Conservation (phyloP, 2,888 invertebrate genomes). For the Folsomia manolachei region DNA sequence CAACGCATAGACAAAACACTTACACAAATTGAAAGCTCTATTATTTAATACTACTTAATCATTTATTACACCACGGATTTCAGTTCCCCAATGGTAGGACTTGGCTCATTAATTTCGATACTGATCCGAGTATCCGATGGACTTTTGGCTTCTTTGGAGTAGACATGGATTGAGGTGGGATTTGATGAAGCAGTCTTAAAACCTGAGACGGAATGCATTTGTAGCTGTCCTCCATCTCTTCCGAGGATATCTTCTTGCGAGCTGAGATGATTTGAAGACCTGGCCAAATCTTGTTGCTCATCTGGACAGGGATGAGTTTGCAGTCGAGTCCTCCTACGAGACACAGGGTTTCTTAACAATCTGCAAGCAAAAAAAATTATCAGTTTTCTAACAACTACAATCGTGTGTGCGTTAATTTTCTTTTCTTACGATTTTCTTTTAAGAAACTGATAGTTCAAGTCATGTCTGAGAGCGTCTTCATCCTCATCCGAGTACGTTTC, state of each 20-base stretch:
- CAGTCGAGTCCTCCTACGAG: conserved; percentile 41
- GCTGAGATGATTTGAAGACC: conserved; percentile 38
- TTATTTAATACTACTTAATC: no score
- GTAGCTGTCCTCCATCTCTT: neutral
- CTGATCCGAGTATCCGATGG: conserved; percentile 13
- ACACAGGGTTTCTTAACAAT: conserved; percentile 46
- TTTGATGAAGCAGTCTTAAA: neutral
- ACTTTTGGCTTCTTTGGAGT: neutral
- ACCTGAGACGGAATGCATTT: neutral
- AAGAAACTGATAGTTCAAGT: conserved; percentile 41
- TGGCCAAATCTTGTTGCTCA: conserved; percentile 26
- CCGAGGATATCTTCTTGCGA: conserved; percentile 44
- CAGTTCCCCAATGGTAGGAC: neutral
- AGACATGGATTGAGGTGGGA: neutral
- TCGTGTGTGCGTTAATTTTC: no score
- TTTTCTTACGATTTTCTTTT: conserved; percentile 45
- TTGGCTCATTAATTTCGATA: neutral
- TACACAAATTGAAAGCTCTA: no score
- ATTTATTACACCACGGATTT: neutral
- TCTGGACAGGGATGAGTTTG: conserved; percentile 35
- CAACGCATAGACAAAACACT: no score
- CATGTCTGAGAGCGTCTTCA: conserved; percentile 37
- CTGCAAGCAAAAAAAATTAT: no score
- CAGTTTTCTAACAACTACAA: no score
- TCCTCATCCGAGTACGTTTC: conserved; percentile 49